These are phyloP conservation scores for Harpalus rubripes DNA, from an alignment of 2,888 invertebrate genomes.

Conservation along the genomic window DNA sequence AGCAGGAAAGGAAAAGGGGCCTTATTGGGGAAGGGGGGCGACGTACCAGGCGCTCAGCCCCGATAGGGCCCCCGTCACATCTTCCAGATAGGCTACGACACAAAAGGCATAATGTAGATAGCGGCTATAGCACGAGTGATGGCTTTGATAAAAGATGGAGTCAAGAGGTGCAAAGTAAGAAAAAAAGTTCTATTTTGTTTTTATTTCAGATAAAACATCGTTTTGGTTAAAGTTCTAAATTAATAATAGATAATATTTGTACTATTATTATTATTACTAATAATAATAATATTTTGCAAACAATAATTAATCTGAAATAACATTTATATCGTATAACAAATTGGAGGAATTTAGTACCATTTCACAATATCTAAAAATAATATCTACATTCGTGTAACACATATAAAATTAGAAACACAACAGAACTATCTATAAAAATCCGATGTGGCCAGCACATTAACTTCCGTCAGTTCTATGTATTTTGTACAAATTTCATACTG, in stretches of 20 bases:
- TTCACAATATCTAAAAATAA: not conserved
- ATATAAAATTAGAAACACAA: no score
- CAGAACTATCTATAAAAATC: no score
- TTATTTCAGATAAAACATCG: no score
- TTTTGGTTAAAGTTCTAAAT: no score
- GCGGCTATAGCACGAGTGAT: constrained; percentile 93
- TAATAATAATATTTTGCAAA: no score
- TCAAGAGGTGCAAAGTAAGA: constrained; percentile 83
- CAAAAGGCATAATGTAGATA: constrained; percentile 89
- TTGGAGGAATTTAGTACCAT: not conserved
- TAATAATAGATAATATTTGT: no score
- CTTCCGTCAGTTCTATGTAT: no score
- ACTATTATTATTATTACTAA: no score
- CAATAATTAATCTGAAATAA: not conserved
- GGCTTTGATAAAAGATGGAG: constrained; percentile 91
- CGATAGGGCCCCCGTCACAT: constrained; percentile 75
- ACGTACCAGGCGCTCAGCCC: constrained; percentile 74
- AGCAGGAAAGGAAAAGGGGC: constrained; percentile 80
- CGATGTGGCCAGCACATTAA: no score
- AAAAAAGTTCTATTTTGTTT: not conserved
- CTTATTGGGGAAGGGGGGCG: constrained; percentile 76
- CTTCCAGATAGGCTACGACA: constrained; percentile 77
- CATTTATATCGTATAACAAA: not conserved
- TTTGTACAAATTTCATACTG: no score
- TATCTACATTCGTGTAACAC: not conserved